phyloP scores from a whole-genome alignment of 2,888 invertebrate genomes.

The Pristionchus entomophagus region DNA sequence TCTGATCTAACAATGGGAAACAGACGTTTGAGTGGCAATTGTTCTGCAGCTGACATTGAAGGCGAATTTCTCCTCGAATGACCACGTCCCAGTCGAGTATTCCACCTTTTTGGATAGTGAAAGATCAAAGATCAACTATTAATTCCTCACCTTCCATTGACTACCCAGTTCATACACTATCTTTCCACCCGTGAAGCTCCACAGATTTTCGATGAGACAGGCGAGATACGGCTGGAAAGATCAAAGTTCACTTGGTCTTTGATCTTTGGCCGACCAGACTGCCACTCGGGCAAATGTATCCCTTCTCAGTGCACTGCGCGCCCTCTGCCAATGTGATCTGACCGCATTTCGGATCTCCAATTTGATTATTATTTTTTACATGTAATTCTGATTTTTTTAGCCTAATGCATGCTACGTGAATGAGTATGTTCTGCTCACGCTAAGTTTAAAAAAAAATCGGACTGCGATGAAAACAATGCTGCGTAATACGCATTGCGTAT shows the following conservation, averaged over 20 bases:
- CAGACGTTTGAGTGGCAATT: not conserved
- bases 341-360: not conserved
- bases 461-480: no score
- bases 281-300: not conserved
- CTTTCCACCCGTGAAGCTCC: not conserved
- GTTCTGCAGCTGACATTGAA: not conserved
- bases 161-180: not conserved
- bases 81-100: not conserved
- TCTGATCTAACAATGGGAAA: no score
- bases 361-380: not conserved
- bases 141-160: not conserved
- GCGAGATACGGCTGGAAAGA: slow-evolving; percentile 5
- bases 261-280: not conserved
- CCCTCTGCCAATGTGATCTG: not conserved
- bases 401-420: no score
- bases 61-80: not conserved
- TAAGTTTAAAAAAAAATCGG: no score
- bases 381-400: not conserved
- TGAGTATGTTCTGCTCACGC: no score
- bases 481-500: no score
- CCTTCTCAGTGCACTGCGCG: not conserved
- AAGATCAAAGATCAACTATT: not conserved
- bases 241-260: not conserved
- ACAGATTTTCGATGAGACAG: not conserved
- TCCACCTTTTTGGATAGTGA: not conserved